These are phyloP conservation scores for Mionectes olivaceus DNA, from an alignment of 2,797 vertebrate genomes.

Conservation along the genomic window DNA sequence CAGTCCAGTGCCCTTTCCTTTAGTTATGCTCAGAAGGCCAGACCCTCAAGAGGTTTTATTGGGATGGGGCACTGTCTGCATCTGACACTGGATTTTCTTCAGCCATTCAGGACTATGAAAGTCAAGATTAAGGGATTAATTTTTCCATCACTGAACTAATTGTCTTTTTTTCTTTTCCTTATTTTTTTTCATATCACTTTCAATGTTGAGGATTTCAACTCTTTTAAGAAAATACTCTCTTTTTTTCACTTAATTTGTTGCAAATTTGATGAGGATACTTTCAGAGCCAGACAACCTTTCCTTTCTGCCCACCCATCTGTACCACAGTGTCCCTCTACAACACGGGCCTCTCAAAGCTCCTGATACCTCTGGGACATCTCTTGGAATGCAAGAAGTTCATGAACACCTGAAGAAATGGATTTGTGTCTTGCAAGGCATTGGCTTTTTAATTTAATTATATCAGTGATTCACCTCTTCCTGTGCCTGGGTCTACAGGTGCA, in stretches of 20 bases:
- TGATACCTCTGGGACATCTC: not conserved
- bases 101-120: not conserved
- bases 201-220: not conserved
- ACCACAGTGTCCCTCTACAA: accelerated
- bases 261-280: not conserved
- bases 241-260: not conserved
- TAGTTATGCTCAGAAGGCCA: not conserved
- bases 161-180: accelerated
- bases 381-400: not conserved
- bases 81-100: not conserved
- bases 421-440: not conserved
- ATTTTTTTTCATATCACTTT: not conserved
- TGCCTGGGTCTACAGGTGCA: not conserved
- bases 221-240: accelerated
- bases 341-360: not conserved
- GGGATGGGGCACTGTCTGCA: not conserved
- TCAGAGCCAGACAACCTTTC: not conserved
- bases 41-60: not conserved
- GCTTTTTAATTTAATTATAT: not conserved
- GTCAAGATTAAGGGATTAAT: not conserved
- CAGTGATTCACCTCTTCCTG: not conserved
- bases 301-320: not conserved
- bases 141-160: not conserved
- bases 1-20: not conserved
- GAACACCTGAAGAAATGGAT: not conserved